Evolutionary conservation across 2,113 vertebrate genomes (phyloP).

Genomic region (Gobius niger): DNA sequence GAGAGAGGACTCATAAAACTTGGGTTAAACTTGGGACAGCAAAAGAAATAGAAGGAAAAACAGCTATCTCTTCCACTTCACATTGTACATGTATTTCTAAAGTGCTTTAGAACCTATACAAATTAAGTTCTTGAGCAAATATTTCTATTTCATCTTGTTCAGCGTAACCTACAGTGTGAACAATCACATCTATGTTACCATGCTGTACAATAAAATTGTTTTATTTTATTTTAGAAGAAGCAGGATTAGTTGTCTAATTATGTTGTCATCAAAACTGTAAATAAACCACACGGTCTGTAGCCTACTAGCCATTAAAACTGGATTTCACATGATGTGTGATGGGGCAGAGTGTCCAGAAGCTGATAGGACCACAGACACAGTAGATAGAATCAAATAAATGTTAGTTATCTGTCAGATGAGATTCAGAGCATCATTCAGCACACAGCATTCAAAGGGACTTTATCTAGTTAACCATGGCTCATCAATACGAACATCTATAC

Average conservation of each 20-base stretch:
- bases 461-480: constrained; percentile 48
- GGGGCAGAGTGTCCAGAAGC: constrained; percentile 15
- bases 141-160: too few species aligned
- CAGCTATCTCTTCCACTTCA: neutral
- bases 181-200: constrained; percentile 1
- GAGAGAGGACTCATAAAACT: too few species aligned
- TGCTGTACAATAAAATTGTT: neutral
- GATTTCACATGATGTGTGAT: neutral
- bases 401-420: constrained; percentile 45
- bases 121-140: neutral
- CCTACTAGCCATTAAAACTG: too few species aligned
- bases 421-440: constrained; percentile 29
- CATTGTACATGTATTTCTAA: neutral
- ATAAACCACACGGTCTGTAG: neutral
- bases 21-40: too few species aligned
- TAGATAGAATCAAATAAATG: constrained; percentile 46
- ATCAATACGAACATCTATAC: constrained; percentile 50
- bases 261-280: neutral
- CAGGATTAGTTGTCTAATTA: neutral
- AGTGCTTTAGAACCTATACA: constrained; percentile 1
- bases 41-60: neutral
- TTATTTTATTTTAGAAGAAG: neutral
- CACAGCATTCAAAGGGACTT: constrained; percentile 46
- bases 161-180: neutral
- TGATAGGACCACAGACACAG: constrained; percentile 23